Evolutionary conservation across 2,113 vertebrate species (phyloP).

Genomic region (Dermatemys mawii): DNA sequence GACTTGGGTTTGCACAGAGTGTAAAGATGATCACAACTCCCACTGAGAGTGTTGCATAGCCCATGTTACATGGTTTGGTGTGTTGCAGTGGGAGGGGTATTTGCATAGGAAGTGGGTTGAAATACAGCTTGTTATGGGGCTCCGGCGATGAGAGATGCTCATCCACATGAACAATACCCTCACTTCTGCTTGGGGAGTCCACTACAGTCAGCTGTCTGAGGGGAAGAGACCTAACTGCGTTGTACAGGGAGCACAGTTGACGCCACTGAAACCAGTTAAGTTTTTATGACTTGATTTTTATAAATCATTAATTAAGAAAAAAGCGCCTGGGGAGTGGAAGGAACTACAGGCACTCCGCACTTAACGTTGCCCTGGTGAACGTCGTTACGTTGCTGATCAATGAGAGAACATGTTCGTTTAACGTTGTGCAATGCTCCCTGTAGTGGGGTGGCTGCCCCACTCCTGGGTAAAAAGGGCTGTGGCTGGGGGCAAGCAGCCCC

Average conservation of each 20-base stretch:
- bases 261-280: not conserved
- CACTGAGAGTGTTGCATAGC: rapidly evolving
- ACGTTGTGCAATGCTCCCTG: no score
- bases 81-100: not conserved
- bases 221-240: not conserved
- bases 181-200: not conserved
- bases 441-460: no score
- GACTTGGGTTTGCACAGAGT: not conserved
- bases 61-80: rapidly evolving
- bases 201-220: not conserved
- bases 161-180: not conserved
- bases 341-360: not conserved
- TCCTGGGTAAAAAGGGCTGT: no score
- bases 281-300: not conserved
- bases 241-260: not conserved
- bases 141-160: not conserved
- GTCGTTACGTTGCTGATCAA: no score
- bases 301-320: not conserved
- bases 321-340: not conserved
- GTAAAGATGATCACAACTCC: rapidly evolving
- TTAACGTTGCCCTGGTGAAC: no score
- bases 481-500: no score
- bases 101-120: not conserved
- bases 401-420: no score
- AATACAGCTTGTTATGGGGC: not conserved